phyloP scores from a whole-genome alignment of 1,140 invertebrate species.

The Zaprionus tsacasi region DNA sequence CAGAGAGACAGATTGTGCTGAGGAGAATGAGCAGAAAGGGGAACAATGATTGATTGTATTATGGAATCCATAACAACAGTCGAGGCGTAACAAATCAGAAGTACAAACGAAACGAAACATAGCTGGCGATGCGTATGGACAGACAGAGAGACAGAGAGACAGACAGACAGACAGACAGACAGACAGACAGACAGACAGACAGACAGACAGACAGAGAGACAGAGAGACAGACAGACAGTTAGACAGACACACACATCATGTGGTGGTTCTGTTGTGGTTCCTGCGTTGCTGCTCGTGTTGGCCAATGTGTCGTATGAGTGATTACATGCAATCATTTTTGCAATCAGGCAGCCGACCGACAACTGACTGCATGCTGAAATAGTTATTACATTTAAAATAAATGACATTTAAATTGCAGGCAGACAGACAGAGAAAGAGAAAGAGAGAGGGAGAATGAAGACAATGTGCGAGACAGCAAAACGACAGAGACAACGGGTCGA shows the following conservation, averaged over 20 bases:
- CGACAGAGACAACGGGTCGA: conserved; percentile 18
- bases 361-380: conserved; percentile 52
- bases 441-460: background rate
- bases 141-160: background rate
- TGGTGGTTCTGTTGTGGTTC: conserved; percentile 4
- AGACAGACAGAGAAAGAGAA: conserved; percentile 7
- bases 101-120: conserved; percentile 23
- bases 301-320: conserved; percentile 54
- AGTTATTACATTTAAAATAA: conserved; percentile 59
- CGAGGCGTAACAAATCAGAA: conserved; percentile 33
- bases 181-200: too few species aligned
- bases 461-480: conserved; percentile 23
- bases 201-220: too few species aligned
- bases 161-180: too few species aligned
- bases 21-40: background rate
- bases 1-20: background rate
- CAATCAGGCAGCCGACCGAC: conserved; percentile 37
- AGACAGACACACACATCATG: background rate
- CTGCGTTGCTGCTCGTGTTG: conserved; percentile 7
- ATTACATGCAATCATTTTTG: conserved; percentile 57
- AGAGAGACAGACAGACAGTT: too few species aligned
- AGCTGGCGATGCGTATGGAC: conserved; percentile 8
- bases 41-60: conserved; percentile 47
- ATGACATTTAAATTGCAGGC: conserved; percentile 54
- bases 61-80: conserved; percentile 35